Evolutionary conservation across 1,140 invertebrate species (phyloP).

Genomic region (Nephila pilipes): DNA sequence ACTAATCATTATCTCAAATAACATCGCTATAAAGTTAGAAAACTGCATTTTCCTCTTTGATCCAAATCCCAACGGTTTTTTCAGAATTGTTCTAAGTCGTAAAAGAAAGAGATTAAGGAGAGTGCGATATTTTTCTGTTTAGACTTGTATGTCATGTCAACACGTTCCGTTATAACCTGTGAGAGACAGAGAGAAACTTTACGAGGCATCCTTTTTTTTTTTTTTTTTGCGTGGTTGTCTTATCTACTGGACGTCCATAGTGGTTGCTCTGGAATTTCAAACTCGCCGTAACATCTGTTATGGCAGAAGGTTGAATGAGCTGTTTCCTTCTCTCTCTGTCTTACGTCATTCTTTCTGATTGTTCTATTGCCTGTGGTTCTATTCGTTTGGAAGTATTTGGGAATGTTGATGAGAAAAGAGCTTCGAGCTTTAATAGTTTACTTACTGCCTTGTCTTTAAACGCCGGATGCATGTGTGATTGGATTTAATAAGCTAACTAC

Average conservation of each 20-base stretch:
- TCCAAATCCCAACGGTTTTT: slow-evolving; percentile 2
- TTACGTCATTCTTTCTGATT: slow-evolving; percentile 38
- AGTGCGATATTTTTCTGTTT: background rate
- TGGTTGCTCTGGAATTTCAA: slow-evolving; percentile 52
- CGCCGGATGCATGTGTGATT: background rate
- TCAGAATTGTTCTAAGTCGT: slow-evolving; percentile 1
- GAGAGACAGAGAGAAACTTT: background rate
- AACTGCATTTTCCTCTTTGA: background rate
- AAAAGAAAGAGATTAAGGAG: background rate
- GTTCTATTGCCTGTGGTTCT: slow-evolving; percentile 27
- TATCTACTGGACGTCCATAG: slow-evolving; percentile 1
- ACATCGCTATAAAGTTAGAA: background rate
- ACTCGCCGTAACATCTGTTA: slow-evolving; percentile 46
- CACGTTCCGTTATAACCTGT: background rate
- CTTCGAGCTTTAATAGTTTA: background rate
- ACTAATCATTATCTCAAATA: background rate
- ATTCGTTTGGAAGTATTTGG: background rate
- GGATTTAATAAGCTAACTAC: background rate
- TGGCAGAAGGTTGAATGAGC: slow-evolving; percentile 15
- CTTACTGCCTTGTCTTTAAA: background rate
- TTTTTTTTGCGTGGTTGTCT: background rate
- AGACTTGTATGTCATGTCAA: slow-evolving; percentile 10
- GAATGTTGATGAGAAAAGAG: background rate
- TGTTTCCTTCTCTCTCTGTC: slow-evolving; percentile 39
- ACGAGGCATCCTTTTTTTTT: background rate